Evolutionary conservation across 2,888 invertebrate genomes (phyloP).

Genomic region (Auanema freiburgensis): DNA sequence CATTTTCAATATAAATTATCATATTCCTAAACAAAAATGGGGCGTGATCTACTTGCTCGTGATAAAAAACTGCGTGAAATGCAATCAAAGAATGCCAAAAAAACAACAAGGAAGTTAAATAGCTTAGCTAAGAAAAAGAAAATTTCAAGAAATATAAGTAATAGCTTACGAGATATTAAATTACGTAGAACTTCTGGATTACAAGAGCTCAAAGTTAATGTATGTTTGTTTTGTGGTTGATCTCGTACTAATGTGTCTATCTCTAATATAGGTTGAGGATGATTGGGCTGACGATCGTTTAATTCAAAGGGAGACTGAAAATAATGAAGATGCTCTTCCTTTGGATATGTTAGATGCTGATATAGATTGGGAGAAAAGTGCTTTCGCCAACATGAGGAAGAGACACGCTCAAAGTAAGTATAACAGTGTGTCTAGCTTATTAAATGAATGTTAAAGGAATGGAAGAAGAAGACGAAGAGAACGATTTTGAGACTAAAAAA

Average conservation of each 20-base stretch:
- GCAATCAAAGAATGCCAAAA: slow-evolving; percentile 41
- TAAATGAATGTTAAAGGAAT: neutral
- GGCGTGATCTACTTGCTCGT: slow-evolving; percentile 39
- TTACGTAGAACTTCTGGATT: slow-evolving; percentile 16
- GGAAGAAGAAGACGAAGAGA: slow-evolving; percentile 31
- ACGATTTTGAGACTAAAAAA: slow-evolving; percentile 36
- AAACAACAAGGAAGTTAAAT: slow-evolving; percentile 37
- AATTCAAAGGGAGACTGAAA: slow-evolving; percentile 23
- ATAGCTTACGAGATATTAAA: slow-evolving; percentile 41
- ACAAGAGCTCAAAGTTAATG: neutral
- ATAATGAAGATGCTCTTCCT: slow-evolving; percentile 44
- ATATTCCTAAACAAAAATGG: slow-evolving; percentile 24
- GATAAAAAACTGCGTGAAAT: slow-evolving; percentile 47
- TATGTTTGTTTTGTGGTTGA: neutral
- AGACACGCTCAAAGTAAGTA: slow-evolving; percentile 23
- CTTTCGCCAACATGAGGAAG: slow-evolving; percentile 35
- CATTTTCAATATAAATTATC: too few relatives aligned
- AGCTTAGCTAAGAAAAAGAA: slow-evolving; percentile 35
- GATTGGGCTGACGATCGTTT: slow-evolving; percentile 47
- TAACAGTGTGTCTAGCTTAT: neutral
- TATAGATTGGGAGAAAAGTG: slow-evolving; percentile 52
- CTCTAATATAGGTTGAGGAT: slow-evolving; percentile 44
- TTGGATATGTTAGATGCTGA: slow-evolving; percentile 58
- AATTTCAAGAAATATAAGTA: slow-evolving; percentile 33
- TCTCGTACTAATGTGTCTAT: neutral